A percentile compares a stretch with the other conserved stretches of the same genome.
phyloP scores from a whole-genome alignment of 2,888 invertebrate species.

The Atethmia centrago region DNA sequence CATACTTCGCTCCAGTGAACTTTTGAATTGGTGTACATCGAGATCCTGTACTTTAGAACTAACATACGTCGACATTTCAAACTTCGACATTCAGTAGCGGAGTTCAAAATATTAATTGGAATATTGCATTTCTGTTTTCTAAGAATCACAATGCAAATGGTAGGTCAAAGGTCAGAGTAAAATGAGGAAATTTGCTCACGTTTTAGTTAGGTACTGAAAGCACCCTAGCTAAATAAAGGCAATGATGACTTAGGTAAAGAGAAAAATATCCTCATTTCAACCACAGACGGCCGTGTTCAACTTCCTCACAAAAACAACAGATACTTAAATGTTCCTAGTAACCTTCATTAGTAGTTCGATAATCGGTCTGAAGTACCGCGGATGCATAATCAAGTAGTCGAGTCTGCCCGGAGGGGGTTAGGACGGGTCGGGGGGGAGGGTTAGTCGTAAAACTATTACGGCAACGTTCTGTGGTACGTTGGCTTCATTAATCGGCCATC shows the following conservation, averaged over 20 bases:
- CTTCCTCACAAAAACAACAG: constrained; percentile 53
- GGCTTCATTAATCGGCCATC: constrained; percentile 90
- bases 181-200: not conserved
- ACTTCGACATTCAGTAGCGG: no score
- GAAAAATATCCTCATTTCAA: constrained; percentile 38
- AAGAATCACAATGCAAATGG: not conserved
- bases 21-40: no score
- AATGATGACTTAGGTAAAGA: constrained; percentile 17
- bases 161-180: not conserved
- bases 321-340: constrained; percentile 69
- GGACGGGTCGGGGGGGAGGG: constrained; percentile 69
- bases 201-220: not conserved
- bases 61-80: no score
- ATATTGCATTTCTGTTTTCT: not conserved
- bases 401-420: constrained; percentile 77
- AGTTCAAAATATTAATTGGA: not conserved
- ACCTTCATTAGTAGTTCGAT: constrained; percentile 89
- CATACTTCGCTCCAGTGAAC: no score
- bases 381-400: constrained; percentile 89
- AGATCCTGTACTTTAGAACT: no score
- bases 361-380: constrained; percentile 87
- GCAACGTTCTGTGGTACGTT: constrained; percentile 85
- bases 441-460: constrained; percentile 89
- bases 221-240: constrained; percentile 20
- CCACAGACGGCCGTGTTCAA: constrained; percentile 15